Evolutionary conservation across 1,140 invertebrate genomes (phyloP).

Genomic region (Drosophila nasuta): DNA sequence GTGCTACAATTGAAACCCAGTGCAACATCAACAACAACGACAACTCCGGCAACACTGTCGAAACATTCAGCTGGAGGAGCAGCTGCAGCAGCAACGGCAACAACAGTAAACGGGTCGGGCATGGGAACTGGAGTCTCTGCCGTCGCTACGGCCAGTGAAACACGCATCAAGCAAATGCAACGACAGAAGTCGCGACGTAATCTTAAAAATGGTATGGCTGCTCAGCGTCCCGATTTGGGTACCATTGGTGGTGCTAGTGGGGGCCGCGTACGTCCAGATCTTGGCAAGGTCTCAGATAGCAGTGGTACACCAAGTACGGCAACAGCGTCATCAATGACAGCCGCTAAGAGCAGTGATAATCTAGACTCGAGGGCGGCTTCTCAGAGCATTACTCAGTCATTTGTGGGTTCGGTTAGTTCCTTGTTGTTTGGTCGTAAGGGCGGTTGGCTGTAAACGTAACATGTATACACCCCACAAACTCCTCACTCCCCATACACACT

Average conservation of each 20-base stretch:
- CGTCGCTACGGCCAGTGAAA: slow-evolving; percentile 84
- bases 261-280: slow-evolving; percentile 86
- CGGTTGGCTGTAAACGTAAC: slow-evolving; percentile 88
- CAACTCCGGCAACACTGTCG: slow-evolving; percentile 22
- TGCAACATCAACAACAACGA: slow-evolving; percentile 23
- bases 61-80: slow-evolving; percentile 6
- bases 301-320: slow-evolving; percentile 14
- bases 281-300: slow-evolving; percentile 86
- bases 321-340: slow-evolving; percentile 11
- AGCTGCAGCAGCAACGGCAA: slow-evolving; percentile 45
- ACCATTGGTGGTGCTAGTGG: slow-evolving; percentile 81
- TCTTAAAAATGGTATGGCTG: slow-evolving; percentile 84
- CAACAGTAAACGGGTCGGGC: slow-evolving; percentile 32
- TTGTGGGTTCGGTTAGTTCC: slow-evolving; percentile 91
- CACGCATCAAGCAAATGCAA: slow-evolving; percentile 78
- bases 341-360: slow-evolving; percentile 18
- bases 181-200: slow-evolving; percentile 77
- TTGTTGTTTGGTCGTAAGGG: slow-evolving; percentile 93
- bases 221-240: slow-evolving; percentile 84
- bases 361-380: slow-evolving; percentile 47
- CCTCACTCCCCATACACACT: neutral
- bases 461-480: neutral
- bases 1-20: slow-evolving; percentile 56
- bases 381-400: slow-evolving; percentile 86
- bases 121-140: slow-evolving; percentile 86